Percentiles rank a stretch among this genome's conserved stretches.
These are phyloP conservation scores for Hecatera dysodea DNA, from an alignment of 2,888 invertebrate species.

Conservation along the genomic window DNA sequence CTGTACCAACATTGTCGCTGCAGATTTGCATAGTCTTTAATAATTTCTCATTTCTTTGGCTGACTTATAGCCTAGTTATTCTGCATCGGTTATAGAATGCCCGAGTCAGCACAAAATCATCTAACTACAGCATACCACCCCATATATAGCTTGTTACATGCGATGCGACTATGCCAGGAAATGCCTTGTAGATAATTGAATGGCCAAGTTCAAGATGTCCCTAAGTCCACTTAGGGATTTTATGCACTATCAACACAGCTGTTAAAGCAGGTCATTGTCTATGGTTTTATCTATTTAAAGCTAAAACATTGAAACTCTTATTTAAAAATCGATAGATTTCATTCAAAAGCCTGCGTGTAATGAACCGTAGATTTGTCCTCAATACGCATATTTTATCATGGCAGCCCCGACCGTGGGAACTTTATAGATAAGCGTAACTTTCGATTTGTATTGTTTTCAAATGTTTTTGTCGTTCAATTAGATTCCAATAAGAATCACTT, in stretches of 20 bases:
- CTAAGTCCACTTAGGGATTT: too few species aligned
- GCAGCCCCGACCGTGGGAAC: constrained; percentile 84
- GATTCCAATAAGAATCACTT: constrained; percentile 78
- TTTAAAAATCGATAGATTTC: constrained; percentile 19
- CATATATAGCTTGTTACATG: background rate
- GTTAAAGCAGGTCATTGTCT: too few species aligned
- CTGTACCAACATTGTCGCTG: too few species aligned
- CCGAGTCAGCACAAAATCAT: too few species aligned
- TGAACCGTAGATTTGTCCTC: constrained; percentile 77
- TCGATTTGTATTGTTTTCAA: constrained; percentile 80
- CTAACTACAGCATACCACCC: too few species aligned
- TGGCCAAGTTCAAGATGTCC: too few species aligned
- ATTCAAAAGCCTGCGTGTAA: constrained; percentile 64
- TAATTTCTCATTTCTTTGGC: too few species aligned
- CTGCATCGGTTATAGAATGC: too few species aligned
- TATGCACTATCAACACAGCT: too few species aligned
- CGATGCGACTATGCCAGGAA: background rate
- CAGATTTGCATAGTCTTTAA: too few species aligned
- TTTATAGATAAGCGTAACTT: constrained; percentile 79
- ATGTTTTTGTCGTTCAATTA: constrained; percentile 75
- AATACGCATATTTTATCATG: constrained; percentile 75
- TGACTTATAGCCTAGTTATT: too few species aligned
- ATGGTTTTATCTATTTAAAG: too few species aligned
- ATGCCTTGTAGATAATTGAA: background rate
- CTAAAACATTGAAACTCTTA: background rate